These are phyloP conservation scores for Arrhopalites spinosus DNA, from an alignment of 2,888 invertebrate species.

Conservation along the genomic window DNA sequence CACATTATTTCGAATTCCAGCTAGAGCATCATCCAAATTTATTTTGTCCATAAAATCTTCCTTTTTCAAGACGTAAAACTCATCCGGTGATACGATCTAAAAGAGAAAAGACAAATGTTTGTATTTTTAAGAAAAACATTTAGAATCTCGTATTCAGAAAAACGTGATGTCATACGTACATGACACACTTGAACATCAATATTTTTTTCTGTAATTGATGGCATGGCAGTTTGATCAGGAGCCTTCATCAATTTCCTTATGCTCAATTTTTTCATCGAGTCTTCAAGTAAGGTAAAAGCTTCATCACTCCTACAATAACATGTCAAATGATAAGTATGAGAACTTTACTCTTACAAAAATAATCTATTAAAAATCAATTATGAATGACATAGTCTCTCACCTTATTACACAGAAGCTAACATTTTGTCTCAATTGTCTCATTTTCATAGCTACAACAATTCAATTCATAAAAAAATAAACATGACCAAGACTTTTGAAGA, in stretches of 20 bases:
- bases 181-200: slow-evolving; percentile 66
- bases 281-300: slow-evolving; percentile 57
- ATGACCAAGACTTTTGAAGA: too few species aligned
- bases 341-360: neutral
- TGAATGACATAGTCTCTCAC: slow-evolving; percentile 61
- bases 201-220: slow-evolving; percentile 66
- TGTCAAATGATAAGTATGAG: too few species aligned
- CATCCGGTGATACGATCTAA: slow-evolving; percentile 38
- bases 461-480: too few species aligned
- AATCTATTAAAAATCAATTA: too few species aligned
- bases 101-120: neutral
- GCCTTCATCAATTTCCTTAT: slow-evolving; percentile 60
- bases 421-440: slow-evolving; percentile 66
- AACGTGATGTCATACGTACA: slow-evolving; percentile 63
- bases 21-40: neutral
- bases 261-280: slow-evolving; percentile 51
- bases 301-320: slow-evolving; percentile 56
- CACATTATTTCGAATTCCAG: neutral
- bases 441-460: slow-evolving; percentile 71
- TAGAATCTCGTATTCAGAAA: too few species aligned
- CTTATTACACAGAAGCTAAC: slow-evolving; percentile 65
- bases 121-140: too few species aligned
- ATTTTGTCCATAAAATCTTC: slow-evolving; percentile 12
- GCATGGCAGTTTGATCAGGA: slow-evolving; percentile 60
- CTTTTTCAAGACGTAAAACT: slow-evolving; percentile 40